Evolutionary conservation across 37 sponge, comb jelly and placozoan species (phyloP).

Genomic region (Aplysina aerophoba): DNA sequence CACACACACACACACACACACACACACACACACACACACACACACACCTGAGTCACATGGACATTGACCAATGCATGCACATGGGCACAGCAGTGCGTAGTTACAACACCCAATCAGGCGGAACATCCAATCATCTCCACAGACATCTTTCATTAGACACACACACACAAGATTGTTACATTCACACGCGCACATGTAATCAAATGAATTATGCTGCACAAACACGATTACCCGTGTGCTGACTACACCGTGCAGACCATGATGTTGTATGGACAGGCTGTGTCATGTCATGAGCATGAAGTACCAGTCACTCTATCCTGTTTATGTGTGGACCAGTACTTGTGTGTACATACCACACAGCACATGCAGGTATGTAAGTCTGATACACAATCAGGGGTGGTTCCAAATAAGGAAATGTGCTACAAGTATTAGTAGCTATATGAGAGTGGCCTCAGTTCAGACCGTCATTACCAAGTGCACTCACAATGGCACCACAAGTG

Average conservation of each 20-base stretch:
- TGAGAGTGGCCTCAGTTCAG: too few species aligned
- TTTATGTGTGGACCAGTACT: background rate
- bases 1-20: too few species aligned
- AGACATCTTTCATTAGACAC: background rate
- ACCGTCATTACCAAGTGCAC: too few species aligned
- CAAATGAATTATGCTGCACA: background rate
- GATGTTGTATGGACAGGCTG: too few species aligned
- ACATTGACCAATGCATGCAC: background rate
- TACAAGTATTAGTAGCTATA: too few species aligned
- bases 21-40: too few species aligned
- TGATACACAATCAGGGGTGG: background rate
- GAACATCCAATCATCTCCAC: background rate
- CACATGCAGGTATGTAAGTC: background rate
- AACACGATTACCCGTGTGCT: constrained; percentile 17
- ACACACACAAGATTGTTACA: background rate
- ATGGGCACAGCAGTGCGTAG: background rate
- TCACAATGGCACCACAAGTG: too few species aligned
- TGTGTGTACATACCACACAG: background rate
- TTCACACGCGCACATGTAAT: constrained; percentile 19
- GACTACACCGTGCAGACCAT: too few species aligned
- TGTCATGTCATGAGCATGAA: constrained; percentile 3
- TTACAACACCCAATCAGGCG: background rate
- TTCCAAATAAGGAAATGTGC: too few species aligned
- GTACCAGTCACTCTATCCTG: background rate
- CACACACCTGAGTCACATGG: too few species aligned